Evolutionary conservation across 2,888 invertebrate genomes (phyloP).

Genomic region (Mechanitis messenoides): DNA sequence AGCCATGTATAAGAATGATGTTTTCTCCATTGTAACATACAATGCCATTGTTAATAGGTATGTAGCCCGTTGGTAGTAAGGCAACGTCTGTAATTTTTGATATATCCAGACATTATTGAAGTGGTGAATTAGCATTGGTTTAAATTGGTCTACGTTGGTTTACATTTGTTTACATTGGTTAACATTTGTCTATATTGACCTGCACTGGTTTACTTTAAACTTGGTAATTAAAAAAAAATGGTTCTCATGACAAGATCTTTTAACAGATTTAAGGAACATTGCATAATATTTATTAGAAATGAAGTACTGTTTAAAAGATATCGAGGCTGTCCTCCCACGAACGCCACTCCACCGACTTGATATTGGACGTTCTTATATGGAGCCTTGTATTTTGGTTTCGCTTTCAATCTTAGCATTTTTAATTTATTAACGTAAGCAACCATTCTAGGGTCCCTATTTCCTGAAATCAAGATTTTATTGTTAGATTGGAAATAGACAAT

Average conservation of each 20-base stretch:
- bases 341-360: slow-evolving; percentile 46
- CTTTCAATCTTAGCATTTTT: slow-evolving; percentile 52
- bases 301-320: slow-evolving; percentile 49
- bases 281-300: background rate
- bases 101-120: background rate
- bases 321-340: slow-evolving; percentile 45
- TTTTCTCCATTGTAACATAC: slow-evolving; percentile 29
- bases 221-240: too few relatives aligned
- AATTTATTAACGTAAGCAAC: slow-evolving; percentile 48
- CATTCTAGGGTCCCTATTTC: slow-evolving; percentile 53
- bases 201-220: too few relatives aligned
- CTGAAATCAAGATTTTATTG: slow-evolving; percentile 34
- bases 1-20: slow-evolving; percentile 44
- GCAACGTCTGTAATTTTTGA: slow-evolving; percentile 39
- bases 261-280: background rate
- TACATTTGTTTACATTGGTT: too few relatives aligned
- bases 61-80: slow-evolving; percentile 53
- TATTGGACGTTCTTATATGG: slow-evolving; percentile 52
- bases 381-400: slow-evolving; percentile 43
- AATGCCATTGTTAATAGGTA: slow-evolving; percentile 52
- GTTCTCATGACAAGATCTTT: background rate
- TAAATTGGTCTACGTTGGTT: background rate
- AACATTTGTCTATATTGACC: too few relatives aligned
- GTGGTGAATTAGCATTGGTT: background rate
- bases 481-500: slow-evolving; percentile 4